Evolutionary conservation across 2,113 vertebrate genomes (phyloP).

Genomic region (Pseudorasbora parva): DNA sequence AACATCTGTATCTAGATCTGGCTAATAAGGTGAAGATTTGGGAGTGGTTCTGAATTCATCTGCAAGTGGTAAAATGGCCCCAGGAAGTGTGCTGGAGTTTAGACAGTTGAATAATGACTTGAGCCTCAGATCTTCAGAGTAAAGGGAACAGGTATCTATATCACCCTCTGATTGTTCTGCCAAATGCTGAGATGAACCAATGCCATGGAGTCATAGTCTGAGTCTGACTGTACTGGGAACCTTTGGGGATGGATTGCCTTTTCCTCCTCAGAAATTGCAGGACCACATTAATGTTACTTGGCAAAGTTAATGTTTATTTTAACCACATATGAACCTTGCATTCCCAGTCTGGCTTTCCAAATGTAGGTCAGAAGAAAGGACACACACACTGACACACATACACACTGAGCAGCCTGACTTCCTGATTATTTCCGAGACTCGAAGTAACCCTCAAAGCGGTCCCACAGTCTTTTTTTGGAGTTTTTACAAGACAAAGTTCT

Average conservation of each 20-base stretch:
- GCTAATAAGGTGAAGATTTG: slow-evolving; percentile 2
- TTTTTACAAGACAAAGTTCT: slow-evolving; percentile 38
- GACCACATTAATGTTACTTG: slow-evolving; percentile 40
- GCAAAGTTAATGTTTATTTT: slow-evolving; percentile 60
- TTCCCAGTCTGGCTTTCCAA: slow-evolving; percentile 41
- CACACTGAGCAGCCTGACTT: slow-evolving; percentile 20
- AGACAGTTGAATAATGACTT: slow-evolving; percentile 41
- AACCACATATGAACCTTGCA: slow-evolving; percentile 45
- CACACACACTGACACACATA: slow-evolving; percentile 28
- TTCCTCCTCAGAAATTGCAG: slow-evolving; percentile 19
- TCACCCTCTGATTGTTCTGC: slow-evolving; percentile 34
- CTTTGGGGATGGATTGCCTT: slow-evolving; percentile 33
- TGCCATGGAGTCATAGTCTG: not conserved
- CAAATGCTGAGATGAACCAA: slow-evolving; percentile 27
- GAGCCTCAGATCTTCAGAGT: slow-evolving; percentile 1
- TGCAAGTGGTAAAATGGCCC: slow-evolving; percentile 5
- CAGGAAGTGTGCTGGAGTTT: slow-evolving; percentile 33
- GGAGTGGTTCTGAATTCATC: slow-evolving; percentile 13
- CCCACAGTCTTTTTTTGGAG: not conserved
- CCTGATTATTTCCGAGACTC: not conserved
- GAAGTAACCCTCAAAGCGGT: slow-evolving; percentile 22
- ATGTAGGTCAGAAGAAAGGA: slow-evolving; percentile 66
- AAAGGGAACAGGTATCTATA: slow-evolving; percentile 17
- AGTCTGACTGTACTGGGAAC: slow-evolving; percentile 9
- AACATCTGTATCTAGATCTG: not conserved